phyloP scores from a whole-genome alignment of 2,797 vertebrate genomes.

The Pseudochaenichthys georgianus region DNA sequence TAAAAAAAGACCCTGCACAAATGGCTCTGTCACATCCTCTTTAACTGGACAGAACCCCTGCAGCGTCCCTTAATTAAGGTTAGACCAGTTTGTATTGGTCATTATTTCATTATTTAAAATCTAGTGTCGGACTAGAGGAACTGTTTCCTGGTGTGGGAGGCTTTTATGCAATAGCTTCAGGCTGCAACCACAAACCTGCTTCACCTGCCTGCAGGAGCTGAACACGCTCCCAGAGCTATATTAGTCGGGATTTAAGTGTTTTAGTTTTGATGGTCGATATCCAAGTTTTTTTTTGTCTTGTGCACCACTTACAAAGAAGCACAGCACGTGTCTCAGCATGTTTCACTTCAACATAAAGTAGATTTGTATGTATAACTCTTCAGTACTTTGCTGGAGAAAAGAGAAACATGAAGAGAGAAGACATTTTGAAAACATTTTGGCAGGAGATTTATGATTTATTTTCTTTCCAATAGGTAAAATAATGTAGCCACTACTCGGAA shows the following conservation, averaged over 20 bases:
- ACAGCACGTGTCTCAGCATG: background rate
- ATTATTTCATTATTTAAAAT: slow-evolving; percentile 59
- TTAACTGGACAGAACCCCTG: slow-evolving; percentile 30
- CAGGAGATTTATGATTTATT: background rate
- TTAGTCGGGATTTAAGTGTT: slow-evolving; percentile 6
- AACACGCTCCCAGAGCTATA: slow-evolving; percentile 5
- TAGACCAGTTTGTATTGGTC: background rate
- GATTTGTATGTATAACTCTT: background rate
- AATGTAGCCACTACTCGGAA: background rate
- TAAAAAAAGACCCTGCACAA: slow-evolving; percentile 28
- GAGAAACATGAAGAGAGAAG: background rate
- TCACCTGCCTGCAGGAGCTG: slow-evolving; percentile 36
- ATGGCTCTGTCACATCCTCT: slow-evolving; percentile 12
- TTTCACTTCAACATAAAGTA: background rate
- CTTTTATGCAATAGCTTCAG: slow-evolving; percentile 63
- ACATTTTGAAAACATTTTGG: background rate
- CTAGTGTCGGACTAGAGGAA: slow-evolving; percentile 29
- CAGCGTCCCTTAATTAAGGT: slow-evolving; percentile 41
- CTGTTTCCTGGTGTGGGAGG: slow-evolving; percentile 51
- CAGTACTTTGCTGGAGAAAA: background rate
- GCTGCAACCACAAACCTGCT: slow-evolving; percentile 43
- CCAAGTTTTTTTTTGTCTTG: background rate
- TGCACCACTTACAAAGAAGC: background rate
- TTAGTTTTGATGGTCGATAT: background rate
- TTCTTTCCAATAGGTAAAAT: background rate